Conservation (phyloP, 2,113 vertebrate genomes). For the Lipophrys pholis region DNA sequence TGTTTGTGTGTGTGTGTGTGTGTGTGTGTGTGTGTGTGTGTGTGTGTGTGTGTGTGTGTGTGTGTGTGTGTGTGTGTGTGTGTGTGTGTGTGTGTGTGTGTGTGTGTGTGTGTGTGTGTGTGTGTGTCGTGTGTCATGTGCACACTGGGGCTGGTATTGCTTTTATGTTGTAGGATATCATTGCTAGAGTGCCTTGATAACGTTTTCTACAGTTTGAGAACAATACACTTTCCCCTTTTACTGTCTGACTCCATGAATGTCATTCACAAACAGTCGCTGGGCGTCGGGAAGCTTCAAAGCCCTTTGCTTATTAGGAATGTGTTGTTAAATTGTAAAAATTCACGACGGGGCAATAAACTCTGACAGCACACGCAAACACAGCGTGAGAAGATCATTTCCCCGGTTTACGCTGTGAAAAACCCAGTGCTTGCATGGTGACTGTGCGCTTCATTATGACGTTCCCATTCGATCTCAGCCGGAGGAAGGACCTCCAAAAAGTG, state of each 20-base stretch:
- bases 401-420: slow-evolving; percentile 54
- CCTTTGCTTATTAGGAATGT: slow-evolving; percentile 50
- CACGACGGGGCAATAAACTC: slow-evolving; percentile 36
- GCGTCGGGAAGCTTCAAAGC: slow-evolving; percentile 48
- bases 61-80: too few species aligned
- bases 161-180: slow-evolving; percentile 5
- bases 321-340: slow-evolving; percentile 56
- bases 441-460: slow-evolving; percentile 11
- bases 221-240: slow-evolving; percentile 8
- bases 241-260: slow-evolving; percentile 35
- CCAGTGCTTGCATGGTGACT: slow-evolving; percentile 39
- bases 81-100: too few species aligned
- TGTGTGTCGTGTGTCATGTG: background rate
- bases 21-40: too few species aligned
- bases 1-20: background rate
- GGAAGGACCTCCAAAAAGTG: slow-evolving; percentile 25
- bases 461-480: slow-evolving; percentile 35
- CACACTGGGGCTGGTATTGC: background rate
- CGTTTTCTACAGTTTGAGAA: background rate
- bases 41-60: too few species aligned
- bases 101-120: too few species aligned
- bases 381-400: slow-evolving; percentile 40
- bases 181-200: background rate
- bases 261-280: slow-evolving; percentile 5
- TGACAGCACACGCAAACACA: slow-evolving; percentile 31